These are phyloP conservation scores for Odontomyia ornata DNA, from an alignment of 2,888 invertebrate species.

Conservation along the genomic window DNA sequence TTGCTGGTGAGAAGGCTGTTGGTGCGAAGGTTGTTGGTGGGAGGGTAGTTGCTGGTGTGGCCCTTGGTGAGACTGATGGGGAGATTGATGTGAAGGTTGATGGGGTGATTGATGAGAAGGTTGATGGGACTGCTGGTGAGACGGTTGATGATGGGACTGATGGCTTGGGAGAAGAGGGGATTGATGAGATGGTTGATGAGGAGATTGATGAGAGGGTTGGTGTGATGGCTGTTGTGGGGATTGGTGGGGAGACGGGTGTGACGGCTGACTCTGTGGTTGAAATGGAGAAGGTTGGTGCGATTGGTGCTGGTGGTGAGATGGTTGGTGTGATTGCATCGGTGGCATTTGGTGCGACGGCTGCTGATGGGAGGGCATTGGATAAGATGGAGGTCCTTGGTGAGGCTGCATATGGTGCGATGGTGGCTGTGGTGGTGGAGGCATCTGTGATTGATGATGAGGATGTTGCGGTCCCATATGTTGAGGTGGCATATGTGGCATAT, in stretches of 20 bases:
- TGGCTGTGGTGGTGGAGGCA: not conserved
- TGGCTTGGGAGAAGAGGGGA: constrained; percentile 30
- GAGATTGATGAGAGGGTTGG: constrained; percentile 29
- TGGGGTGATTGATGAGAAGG: constrained; percentile 37
- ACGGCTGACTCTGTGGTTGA: constrained; percentile 32
- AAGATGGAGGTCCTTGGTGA: not conserved
- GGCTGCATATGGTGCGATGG: not conserved
- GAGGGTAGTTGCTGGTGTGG: constrained; percentile 9
- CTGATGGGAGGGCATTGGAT: constrained; percentile 19
- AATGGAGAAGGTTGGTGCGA: constrained; percentile 15
- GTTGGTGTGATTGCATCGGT: not conserved
- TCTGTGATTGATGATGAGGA: not conserved
- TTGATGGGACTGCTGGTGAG: constrained; percentile 36
- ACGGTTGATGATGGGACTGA: constrained; percentile 15
- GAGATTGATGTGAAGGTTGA: constrained; percentile 37
- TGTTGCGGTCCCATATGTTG: not conserved
- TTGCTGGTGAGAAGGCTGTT: not conserved
- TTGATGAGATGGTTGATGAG: constrained; percentile 29
- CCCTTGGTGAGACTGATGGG: constrained; percentile 11
- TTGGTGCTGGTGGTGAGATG: constrained; percentile 4
- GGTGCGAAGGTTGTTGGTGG: not conserved
- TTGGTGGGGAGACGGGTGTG: constrained; percentile 25
- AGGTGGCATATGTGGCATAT: not conserved
- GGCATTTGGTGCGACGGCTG: constrained; percentile 15
- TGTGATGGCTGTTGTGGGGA: constrained; percentile 29